Evolutionary conservation across 2,888 invertebrate genomes (phyloP), one percentile per base, ranked within the genome.

Genomic region (Melieria omissa): DNA sequence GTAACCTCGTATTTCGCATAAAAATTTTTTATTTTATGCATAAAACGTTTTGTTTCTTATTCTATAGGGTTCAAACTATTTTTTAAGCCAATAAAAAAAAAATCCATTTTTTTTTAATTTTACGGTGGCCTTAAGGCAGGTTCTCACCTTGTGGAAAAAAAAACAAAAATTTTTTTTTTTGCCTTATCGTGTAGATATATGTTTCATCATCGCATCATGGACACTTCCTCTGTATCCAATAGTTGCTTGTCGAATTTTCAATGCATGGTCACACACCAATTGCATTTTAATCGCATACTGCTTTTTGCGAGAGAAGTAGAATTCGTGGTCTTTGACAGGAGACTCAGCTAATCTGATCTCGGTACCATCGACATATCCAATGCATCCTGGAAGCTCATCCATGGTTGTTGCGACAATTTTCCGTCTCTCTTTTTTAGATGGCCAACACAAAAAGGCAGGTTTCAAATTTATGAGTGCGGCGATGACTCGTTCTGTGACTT

Each of bases 341-440:
- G 66, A 46, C 29, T 73, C 65, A 5, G 55, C 63, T 9, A 75
- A 49, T 49, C 70, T 75, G 9, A 72, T 67, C 52, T 76, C 73
- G 7, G 73, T 72, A 49, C 65, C 72, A 46, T 73, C 73, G 41
- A 73, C 62, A 58, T 76, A 76, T 5, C 69, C 73, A n/a, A 74
- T 70, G 45, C 76, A 76, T 10, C 67, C 63, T 14, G 73, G 71
- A 29, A 75, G 62, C 49, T 75, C 74, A 54, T 61, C 6, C 60
- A 68, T 61, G 29, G 70, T 73, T 64, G 41, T 29, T 44, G 29
- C 29, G 12, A 60, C 55, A 47, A 58, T 55, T 64, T 16, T 54
- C 0, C 3, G 5, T 61, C 64, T 63, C 61, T 74, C 70, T 49
- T 49, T 61, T 7, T 9, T 16, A 5, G n/a, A 60, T n/a, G 66